Evolutionary conservation across 2,113 vertebrate species (phyloP), one percentile per base, ranked within the genome.

Genomic region (Nesoenas mayeri): DNA sequence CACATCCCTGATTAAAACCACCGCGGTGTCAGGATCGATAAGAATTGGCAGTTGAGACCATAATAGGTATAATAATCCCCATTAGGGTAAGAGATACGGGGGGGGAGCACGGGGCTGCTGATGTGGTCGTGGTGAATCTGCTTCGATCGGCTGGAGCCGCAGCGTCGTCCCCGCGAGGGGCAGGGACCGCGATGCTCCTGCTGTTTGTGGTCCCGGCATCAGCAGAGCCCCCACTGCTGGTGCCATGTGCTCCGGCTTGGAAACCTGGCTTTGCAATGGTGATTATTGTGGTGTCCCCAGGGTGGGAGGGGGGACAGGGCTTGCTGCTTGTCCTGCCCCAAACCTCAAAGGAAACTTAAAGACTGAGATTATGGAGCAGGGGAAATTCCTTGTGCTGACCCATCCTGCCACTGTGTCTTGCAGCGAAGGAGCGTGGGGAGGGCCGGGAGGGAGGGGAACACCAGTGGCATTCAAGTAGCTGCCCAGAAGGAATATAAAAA

Each of bases 31-130:
- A 80, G 44, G 78, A 95, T 97, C 96, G 34, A 95, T 96, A 90
- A 69, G 77, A 78, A 62, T 11, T 44, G 88, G 93, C 61, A 12
- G 85, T 95, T 47, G 95, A 84, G 95, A 36, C 94, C 47, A 21
- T 94, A 94, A 90, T 90, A 75, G 95, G 91, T 70, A 56, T 84
- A 79, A 96, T 97, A 92, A 96, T 90, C 88, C 74, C 79, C 91
- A 66, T 97, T 93, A 93, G 88, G 90, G 89, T 67, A 65, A 91
- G 72, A 61, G 72, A 50, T 5, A 7, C 64, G 61, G 48, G 81
- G n/a, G n/a, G 42, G 47, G 79, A n/a, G 66, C 7, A 42, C 7
- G 8, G 71, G 65, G 86, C 85, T 96, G 93, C 91, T 93, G 61
- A 95, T 75, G 56, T 2, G 60, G 64, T 56, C n/a, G 92, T 51